These are phyloP conservation scores for Iguana delicatissima DNA, from an alignment of 2,797 vertebrate genomes.

Conservation along the genomic window DNA sequence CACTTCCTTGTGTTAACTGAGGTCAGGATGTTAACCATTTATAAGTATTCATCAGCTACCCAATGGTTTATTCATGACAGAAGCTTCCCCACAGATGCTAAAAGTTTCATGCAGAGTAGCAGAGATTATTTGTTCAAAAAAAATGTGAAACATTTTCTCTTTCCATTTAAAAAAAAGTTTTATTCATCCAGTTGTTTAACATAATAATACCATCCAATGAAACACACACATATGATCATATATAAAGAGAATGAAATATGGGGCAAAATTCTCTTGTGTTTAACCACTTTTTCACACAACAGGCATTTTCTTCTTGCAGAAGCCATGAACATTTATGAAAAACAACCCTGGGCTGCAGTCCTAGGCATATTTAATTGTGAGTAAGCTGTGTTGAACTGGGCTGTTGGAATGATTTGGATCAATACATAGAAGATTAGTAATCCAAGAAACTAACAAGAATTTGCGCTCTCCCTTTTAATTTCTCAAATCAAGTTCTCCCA, in stretches of 20 bases:
- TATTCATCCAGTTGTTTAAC: background rate
- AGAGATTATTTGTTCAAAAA: background rate
- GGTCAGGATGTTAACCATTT: background rate
- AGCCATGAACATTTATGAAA: background rate
- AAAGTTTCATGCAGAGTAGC: conserved; percentile 3
- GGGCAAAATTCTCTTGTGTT: background rate
- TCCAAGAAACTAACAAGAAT: background rate
- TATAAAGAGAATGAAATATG: background rate
- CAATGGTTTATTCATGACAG: conserved; percentile 20
- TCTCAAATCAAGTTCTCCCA: background rate
- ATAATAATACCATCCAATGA: background rate
- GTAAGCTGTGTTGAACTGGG: background rate
- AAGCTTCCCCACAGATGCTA: conserved; percentile 7
- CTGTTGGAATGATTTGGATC: conserved; percentile 8
- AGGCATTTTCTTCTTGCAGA: background rate
- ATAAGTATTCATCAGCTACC: background rate
- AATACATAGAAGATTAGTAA: background rate
- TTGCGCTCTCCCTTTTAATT: background rate
- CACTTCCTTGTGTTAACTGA: background rate
- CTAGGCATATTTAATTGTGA: background rate
- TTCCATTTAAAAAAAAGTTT: background rate
- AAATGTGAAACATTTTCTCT: background rate
- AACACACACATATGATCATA: background rate
- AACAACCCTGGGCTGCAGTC: too few relatives aligned
- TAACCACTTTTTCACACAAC: background rate